Percentiles rank a stretch among this genome's conserved stretches.
Conservation (phyloP, 1,140 invertebrate species). For the Brachionus paranguensis region DNA sequence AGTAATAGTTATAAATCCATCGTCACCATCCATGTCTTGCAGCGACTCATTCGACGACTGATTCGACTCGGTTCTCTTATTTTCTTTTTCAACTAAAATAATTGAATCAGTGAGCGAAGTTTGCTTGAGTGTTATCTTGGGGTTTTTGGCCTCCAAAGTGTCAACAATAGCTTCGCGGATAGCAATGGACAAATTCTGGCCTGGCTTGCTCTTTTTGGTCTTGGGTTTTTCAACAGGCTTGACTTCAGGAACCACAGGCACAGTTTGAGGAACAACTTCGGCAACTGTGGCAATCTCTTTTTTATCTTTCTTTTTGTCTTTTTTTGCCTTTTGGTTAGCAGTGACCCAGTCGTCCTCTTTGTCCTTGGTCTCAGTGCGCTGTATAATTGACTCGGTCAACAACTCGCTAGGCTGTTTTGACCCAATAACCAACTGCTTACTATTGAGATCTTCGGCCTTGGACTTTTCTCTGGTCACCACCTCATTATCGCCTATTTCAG, state of each 20-base stretch:
- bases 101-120: slow-evolving; percentile 29
- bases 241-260: background rate
- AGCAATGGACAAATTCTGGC: background rate
- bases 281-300: background rate
- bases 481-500: background rate
- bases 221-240: background rate
- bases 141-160: background rate
- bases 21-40: slow-evolving; percentile 16
- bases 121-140: background rate
- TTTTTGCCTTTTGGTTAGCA: slow-evolving; percentile 6
- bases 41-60: slow-evolving; percentile 26
- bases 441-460: background rate
- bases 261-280: background rate
- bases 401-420: background rate
- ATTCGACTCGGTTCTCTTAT: slow-evolving; percentile 2
- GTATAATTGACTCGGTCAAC: background rate
- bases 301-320: background rate
- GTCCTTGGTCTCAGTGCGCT: background rate
- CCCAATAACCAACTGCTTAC: background rate
- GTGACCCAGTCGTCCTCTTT: slow-evolving; percentile 14
- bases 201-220: background rate
- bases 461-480: background rate
- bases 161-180: slow-evolving; percentile 24
- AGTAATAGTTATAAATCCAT: slow-evolving; percentile 29
- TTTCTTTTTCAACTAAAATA: slow-evolving; percentile 29